These are phyloP conservation scores for Leptobrachium leishanense DNA, from an alignment of 2,113 vertebrate species.

Conservation along the genomic window DNA sequence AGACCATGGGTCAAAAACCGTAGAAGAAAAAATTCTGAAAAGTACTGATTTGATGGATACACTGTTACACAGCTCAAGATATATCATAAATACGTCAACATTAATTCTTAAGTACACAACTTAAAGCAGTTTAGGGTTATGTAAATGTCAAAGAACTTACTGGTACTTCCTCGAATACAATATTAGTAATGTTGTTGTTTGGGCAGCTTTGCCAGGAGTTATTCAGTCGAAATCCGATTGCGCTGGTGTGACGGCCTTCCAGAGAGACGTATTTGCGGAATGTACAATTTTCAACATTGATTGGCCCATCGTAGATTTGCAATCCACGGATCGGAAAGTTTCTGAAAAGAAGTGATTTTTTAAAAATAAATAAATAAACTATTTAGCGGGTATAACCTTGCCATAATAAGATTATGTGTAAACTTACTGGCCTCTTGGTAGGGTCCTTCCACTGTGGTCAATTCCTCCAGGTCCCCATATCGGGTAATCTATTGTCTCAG, in stretches of 20 bases:
- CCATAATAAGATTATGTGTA: neutral
- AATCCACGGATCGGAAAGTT: conserved; percentile 92
- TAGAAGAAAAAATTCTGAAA: too few species aligned
- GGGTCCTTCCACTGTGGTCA: conserved; percentile 80
- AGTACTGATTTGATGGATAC: too few species aligned
- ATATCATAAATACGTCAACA: too few species aligned
- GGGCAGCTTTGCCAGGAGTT: conserved; percentile 98
- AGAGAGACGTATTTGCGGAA: conserved; percentile 89
- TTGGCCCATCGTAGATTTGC: conserved; percentile 93
- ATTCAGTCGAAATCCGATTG: conserved; percentile 94
- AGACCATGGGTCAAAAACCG: too few species aligned
- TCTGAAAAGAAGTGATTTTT: conserved; percentile 58
- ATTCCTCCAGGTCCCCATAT: conserved; percentile 87
- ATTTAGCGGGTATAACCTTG: too few species aligned
- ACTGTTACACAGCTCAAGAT: too few species aligned
- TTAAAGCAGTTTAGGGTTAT: too few species aligned
- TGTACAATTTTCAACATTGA: conserved; percentile 92
- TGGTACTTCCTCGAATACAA: conserved; percentile 86
- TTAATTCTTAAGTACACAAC: too few species aligned
- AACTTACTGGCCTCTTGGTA: conserved; percentile 88
- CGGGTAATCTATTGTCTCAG: conserved; percentile 67
- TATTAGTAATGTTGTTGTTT: conserved; percentile 84
- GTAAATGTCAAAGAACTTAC: conserved; percentile 68
- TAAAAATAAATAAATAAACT: too few species aligned
- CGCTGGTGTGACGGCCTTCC: conserved; percentile 89